Evolutionary conservation across 2,797 vertebrate genomes (phyloP).

Genomic region (Glyptemys insculpta): DNA sequence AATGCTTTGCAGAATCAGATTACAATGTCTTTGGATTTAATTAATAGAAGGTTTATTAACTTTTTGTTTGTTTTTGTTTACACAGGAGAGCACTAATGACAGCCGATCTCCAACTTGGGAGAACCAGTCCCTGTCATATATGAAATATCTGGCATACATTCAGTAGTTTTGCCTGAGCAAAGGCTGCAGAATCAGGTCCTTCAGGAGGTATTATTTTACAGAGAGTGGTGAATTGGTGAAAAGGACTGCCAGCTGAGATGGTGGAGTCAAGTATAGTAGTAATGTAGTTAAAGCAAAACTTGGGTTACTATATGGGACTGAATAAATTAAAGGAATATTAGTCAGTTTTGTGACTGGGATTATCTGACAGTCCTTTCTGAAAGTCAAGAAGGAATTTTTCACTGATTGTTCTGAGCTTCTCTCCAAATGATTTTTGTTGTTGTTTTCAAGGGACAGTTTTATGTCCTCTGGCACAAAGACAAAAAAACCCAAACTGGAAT

Average conservation of each 20-base stretch:
- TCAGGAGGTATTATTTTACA: slow-evolving; percentile 22
- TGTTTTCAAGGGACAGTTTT: neutral
- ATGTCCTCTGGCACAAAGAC: neutral
- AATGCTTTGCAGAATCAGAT: neutral
- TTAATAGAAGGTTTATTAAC: neutral
- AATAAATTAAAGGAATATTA: neutral
- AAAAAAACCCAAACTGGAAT: neutral
- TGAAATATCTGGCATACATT: neutral
- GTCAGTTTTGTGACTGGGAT: neutral
- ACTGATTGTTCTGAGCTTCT: neutral
- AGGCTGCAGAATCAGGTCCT: neutral
- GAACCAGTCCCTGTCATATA: neutral
- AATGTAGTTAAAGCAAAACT: neutral
- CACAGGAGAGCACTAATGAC: neutral
- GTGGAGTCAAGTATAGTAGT: neutral
- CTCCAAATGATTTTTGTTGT: neutral
- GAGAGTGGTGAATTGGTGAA: neutral
- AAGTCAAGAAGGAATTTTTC: neutral
- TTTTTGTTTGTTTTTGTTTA: neutral
- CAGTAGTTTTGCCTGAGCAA: neutral
- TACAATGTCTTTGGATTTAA: rapidly evolving
- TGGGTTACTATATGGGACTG: neutral
- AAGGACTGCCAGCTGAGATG: neutral
- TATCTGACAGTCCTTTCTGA: neutral
- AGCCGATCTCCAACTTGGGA: neutral